Conservation (phyloP, 2,113 vertebrate genomes). For the Dasyprocta punctata region DNA sequence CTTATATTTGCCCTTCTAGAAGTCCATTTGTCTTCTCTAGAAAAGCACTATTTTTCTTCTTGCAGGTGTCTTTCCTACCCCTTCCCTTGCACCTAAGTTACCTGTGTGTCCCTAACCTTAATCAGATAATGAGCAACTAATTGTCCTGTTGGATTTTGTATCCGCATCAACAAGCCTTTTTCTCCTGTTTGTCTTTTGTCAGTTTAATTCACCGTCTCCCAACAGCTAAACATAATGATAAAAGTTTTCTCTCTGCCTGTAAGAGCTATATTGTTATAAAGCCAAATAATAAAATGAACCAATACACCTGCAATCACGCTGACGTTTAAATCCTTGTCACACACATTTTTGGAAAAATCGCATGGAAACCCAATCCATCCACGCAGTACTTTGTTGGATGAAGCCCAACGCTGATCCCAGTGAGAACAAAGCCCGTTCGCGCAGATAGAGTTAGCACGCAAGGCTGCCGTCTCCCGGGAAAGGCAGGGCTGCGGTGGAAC, state of each 20-base stretch:
- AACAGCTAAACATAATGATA: not conserved
- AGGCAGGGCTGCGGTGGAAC: not conserved
- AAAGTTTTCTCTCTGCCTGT: no score
- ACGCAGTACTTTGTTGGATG: not conserved
- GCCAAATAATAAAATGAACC: slow-evolving; percentile 17
- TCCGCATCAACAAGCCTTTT: not conserved
- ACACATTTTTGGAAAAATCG: not conserved
- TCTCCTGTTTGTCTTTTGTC: not conserved
- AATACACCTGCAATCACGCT: not conserved
- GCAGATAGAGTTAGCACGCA: not conserved
- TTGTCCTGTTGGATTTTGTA: not conserved
- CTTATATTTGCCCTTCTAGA: not conserved
- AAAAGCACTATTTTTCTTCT: not conserved
- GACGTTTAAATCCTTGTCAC: slow-evolving; percentile 19
- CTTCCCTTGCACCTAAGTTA: not conserved
- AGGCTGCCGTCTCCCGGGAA: not conserved
- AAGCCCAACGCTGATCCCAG: not conserved
- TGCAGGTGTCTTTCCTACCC: not conserved
- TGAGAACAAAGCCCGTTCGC: not conserved
- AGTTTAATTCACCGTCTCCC: not conserved
- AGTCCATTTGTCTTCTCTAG: not conserved
- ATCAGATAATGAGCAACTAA: no score
- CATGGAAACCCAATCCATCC: not conserved
- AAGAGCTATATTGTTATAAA: not conserved
- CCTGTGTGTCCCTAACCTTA: not conserved